Evolutionary conservation across 2,113 vertebrate species (phyloP).

Genomic region (Psittacus erithacus): DNA sequence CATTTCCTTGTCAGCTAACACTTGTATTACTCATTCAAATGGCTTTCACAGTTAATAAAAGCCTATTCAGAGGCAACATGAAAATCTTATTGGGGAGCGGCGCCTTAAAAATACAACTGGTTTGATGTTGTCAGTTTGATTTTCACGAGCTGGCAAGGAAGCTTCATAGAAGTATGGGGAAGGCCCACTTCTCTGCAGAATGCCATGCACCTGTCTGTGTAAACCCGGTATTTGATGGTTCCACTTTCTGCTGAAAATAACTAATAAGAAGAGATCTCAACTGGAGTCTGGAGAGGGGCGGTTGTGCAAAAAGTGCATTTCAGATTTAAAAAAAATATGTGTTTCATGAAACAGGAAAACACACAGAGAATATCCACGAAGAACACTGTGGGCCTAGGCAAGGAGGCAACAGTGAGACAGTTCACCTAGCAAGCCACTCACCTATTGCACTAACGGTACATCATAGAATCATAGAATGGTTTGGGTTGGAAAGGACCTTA

Average conservation of each 20-base stretch:
- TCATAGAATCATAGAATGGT: background rate
- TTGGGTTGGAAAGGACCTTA: background rate
- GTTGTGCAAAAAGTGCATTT: background rate
- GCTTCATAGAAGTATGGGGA: background rate
- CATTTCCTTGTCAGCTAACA: conserved; percentile 21
- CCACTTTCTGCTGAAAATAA: background rate
- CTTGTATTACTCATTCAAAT: conserved; percentile 30
- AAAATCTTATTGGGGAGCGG: background rate
- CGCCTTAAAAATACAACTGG: background rate
- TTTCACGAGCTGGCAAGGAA: background rate
- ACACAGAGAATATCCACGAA: background rate
- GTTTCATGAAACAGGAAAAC: background rate
- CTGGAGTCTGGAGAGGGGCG: background rate
- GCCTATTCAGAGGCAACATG: background rate
- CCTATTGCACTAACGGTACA: background rate
- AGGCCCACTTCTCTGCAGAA: background rate
- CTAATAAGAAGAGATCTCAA: background rate
- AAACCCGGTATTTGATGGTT: background rate
- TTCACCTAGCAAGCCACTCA: background rate
- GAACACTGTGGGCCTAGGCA: background rate
- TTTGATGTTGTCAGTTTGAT: background rate
- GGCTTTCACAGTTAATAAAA: conserved; percentile 14
- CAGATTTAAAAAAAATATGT: background rate
- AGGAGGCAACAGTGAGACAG: background rate
- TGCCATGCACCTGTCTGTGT: background rate